These are phyloP conservation scores for Hylia prasina DNA, from an alignment of 2,113 vertebrate species.

Conservation along the genomic window DNA sequence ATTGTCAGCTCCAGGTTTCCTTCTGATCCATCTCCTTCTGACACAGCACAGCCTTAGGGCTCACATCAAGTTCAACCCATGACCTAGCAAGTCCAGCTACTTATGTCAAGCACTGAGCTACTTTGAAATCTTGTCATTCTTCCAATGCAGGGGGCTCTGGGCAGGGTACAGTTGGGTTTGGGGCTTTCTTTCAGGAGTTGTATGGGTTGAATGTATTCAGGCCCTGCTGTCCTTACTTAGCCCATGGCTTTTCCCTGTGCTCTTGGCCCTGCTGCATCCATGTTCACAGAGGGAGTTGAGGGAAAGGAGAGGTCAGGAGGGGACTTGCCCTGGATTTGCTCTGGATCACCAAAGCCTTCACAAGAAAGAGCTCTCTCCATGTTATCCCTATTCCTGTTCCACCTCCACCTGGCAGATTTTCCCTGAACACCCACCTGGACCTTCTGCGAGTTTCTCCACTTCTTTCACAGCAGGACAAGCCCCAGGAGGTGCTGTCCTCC, in stretches of 20 bases:
- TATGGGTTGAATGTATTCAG: not conserved
- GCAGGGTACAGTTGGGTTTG: not conserved
- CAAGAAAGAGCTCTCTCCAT: rapidly evolving
- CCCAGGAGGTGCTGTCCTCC: no score
- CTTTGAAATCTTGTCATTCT: not conserved
- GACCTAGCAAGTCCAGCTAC: not conserved
- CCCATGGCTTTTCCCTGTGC: not conserved
- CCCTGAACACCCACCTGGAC: not conserved
- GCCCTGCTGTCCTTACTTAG: not conserved
- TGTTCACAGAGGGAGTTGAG: rapidly evolving
- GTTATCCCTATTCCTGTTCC: not conserved
- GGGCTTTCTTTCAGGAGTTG: not conserved
- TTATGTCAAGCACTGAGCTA: not conserved
- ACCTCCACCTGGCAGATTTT: not conserved
- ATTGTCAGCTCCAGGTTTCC: not conserved
- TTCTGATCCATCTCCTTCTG: not conserved
- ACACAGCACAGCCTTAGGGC: not conserved
- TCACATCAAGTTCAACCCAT: not conserved
- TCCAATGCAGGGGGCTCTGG: not conserved
- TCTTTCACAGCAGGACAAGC: no score
- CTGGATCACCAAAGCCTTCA: not conserved
- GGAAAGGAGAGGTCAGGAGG: not conserved
- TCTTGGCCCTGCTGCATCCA: not conserved
- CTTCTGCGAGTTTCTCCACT: rapidly evolving
- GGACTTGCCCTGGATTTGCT: not conserved